Percentiles rank a stretch among this genome's conserved stretches.
These are phyloP conservation scores for Drosophila teissieri DNA, from an alignment of 1,140 invertebrate genomes.

Conservation along the genomic window DNA sequence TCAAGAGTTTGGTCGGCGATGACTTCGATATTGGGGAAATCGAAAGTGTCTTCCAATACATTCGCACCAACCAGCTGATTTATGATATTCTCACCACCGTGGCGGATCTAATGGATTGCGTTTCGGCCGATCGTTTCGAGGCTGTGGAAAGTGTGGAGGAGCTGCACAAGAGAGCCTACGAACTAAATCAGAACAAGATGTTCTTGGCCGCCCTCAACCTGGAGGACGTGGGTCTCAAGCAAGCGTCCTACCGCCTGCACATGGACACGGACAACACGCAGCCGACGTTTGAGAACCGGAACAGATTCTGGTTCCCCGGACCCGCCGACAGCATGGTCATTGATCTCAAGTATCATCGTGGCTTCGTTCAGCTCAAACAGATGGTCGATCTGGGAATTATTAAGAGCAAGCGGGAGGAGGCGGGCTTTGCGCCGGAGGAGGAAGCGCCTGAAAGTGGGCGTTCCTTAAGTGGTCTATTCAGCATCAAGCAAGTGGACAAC, in stretches of 20 bases:
- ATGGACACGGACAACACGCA: slow-evolving; percentile 89
- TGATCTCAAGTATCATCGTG: slow-evolving; percentile 88
- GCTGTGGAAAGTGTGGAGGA: slow-evolving; percentile 85
- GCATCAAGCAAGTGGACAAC: slow-evolving; percentile 30
- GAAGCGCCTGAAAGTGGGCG: neutral
- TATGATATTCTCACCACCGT: slow-evolving; percentile 76
- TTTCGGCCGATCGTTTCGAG: slow-evolving; percentile 87
- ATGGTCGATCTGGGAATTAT: slow-evolving; percentile 88
- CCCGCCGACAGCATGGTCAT: slow-evolving; percentile 87
- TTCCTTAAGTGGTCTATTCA: slow-evolving; percentile 28
- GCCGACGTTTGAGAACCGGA: slow-evolving; percentile 86
- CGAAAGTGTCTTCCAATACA: slow-evolving; percentile 55
- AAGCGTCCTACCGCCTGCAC: slow-evolving; percentile 86
- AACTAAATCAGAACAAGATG: slow-evolving; percentile 84
- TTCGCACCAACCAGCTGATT: slow-evolving; percentile 69
- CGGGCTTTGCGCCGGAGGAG: slow-evolving; percentile 37
- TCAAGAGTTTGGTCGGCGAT: slow-evolving; percentile 71
- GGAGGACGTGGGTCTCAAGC: slow-evolving; percentile 63
- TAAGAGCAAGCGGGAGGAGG: slow-evolving; percentile 71
- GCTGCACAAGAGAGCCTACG: slow-evolving; percentile 85
- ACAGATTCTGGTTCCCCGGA: slow-evolving; percentile 89
- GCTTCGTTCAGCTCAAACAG: slow-evolving; percentile 89
- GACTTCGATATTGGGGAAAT: slow-evolving; percentile 73
- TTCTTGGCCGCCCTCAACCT: slow-evolving; percentile 79
- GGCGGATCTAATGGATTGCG: slow-evolving; percentile 86